Conservation (phyloP, 2,113 vertebrate species). For the Speoplatyrhinus poulsoni region DNA sequence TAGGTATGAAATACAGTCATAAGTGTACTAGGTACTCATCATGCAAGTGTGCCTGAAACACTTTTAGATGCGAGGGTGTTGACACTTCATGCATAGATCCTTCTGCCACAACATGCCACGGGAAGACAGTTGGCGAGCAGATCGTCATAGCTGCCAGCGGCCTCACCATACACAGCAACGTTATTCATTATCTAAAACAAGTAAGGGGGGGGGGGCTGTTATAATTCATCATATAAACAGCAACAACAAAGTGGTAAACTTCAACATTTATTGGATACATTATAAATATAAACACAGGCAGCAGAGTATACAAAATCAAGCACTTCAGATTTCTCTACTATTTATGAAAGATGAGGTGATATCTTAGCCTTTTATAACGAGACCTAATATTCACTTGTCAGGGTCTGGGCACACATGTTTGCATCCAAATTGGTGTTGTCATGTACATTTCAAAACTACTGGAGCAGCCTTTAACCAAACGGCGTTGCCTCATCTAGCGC, state of each 20-base stretch:
- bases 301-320: background rate
- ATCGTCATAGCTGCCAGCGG: conserved; percentile 62
- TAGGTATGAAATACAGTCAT: conserved; percentile 48
- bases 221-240: background rate
- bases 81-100: conserved; percentile 53
- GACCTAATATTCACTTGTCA: too few relatives aligned
- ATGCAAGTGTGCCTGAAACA: conserved; percentile 63
- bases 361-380: too few relatives aligned
- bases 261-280: background rate
- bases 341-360: too few relatives aligned
- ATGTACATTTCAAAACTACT: too few relatives aligned
- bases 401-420: too few relatives aligned
- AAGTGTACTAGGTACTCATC: conserved; percentile 43
- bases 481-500: too few relatives aligned
- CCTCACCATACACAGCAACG: conserved; percentile 22
- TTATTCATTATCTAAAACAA: conserved; percentile 69
- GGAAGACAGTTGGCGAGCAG: conserved; percentile 70
- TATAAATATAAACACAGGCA: background rate
- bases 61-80: conserved; percentile 33
- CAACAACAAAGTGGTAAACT: background rate
- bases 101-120: conserved; percentile 35
- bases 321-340: too few relatives aligned
- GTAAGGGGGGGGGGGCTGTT: background rate
- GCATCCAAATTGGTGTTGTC: too few relatives aligned
- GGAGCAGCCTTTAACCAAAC: too few relatives aligned